Base-by-base conservation (phyloP, 2,888 invertebrate genomes). In the Antheraea yamamai region DNA sequence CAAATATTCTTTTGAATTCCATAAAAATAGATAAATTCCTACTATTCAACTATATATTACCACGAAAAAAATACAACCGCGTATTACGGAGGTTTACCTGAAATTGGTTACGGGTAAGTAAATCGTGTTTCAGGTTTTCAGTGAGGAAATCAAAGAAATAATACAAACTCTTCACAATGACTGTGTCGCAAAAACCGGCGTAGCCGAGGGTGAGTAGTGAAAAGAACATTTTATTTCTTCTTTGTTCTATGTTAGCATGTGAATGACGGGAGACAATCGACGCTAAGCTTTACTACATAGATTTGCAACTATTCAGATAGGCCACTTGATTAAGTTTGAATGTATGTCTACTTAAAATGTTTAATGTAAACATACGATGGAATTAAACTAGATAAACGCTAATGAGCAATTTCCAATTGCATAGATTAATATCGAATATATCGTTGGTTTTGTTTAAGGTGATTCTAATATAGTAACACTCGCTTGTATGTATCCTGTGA, bases 101-200 rank as follows among this genome's bases (percentile, higher is more conserved):
- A 76, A 76, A 77, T 74, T 74, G 52, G 72, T 73, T 78, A 79
- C 73, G 74, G 78, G 75, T 77, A 80, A 83, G 74, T 79, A 82
- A 85, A 85, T 79, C 81, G 78, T 82, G 84, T 93, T 91, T 81
- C 88, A 95, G 95, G 90, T 91, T 82, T 92, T 95, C 84, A 93
- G 94, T 82, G 95, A 94, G 26, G 95, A 95, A 87, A 93, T 95
- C 87, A 87, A 89, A 89, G 95, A 95, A 91, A 93, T 95, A 89
- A 93, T 95, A 86, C 88, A 92, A 83, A 91, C 91, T 82, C 85
- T 95, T 84, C 95, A 95, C 89, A 91, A 91, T 87, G 91, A 91
- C 82, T 95, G 95, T 88, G 93, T 93, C 78, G 90, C 79, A 77
- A 94, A 91, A 87, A 94, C 94, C 77, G 94, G 94, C 83, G 92